These are phyloP conservation scores for Haliclystus octoradiatus DNA, from an alignment of 30 jellyfish, hydroid and myxozoan species.

Conservation along the genomic window DNA sequence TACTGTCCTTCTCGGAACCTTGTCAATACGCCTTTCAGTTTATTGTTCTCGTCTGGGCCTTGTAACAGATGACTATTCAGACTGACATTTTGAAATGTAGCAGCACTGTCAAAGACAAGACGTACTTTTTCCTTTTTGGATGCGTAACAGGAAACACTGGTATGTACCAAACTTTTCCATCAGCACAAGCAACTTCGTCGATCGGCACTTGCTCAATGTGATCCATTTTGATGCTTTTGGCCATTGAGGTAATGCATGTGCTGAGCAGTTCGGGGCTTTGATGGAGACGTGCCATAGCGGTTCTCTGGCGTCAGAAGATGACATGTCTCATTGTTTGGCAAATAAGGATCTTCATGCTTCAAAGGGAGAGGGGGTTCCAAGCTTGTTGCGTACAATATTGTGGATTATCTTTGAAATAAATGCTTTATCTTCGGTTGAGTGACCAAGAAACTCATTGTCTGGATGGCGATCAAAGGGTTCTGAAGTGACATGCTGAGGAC, in stretches of 20 bases:
- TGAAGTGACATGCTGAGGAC: background rate
- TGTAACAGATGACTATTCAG: constrained; percentile 17
- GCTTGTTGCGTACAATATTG: no score
- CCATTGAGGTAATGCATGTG: constrained; percentile 1
- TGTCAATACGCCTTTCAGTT: constrained; percentile 19
- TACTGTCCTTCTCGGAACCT: constrained; percentile 22
- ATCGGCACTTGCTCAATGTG: constrained; percentile 15
- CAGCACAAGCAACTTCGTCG: background rate
- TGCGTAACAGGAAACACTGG: constrained; percentile 25
- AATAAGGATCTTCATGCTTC: background rate
- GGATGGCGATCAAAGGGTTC: background rate
- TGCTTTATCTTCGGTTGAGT: background rate
- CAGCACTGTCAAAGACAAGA: constrained; percentile 21
- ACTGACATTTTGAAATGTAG: constrained; percentile 4
- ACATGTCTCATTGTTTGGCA: background rate
- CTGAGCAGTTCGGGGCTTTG: background rate
- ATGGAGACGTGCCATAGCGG: background rate
- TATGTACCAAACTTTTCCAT: constrained; percentile 15
- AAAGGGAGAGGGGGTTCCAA: background rate
- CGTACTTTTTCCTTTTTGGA: constrained; percentile 26
- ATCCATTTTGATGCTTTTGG: background rate
- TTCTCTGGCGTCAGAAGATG: background rate
- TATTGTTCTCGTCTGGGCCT: constrained; percentile 27
- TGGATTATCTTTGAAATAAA: background rate
- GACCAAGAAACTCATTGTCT: background rate